phyloP scores from a whole-genome alignment of 2,797 vertebrate species.

The Sorex maritimensis region DNA sequence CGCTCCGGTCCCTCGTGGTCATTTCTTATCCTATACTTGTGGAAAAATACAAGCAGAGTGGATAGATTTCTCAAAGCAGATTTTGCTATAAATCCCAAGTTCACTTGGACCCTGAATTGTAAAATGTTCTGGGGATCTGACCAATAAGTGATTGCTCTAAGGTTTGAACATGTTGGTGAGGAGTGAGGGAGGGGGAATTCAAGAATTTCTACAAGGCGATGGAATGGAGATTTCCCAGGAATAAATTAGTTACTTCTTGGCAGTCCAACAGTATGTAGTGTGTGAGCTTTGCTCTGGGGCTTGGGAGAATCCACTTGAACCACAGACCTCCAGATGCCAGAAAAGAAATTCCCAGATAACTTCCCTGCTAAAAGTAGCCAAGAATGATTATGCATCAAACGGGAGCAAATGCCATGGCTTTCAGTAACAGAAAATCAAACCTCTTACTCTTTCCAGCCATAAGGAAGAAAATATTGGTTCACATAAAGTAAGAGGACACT shows the following conservation, averaged over 20 bases:
- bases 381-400: background rate
- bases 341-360: slow-evolving; percentile 60
- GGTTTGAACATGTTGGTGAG: background rate
- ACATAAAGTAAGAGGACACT: background rate
- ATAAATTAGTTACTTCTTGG: slow-evolving; percentile 71
- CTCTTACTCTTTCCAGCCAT: no score
- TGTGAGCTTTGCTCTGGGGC: slow-evolving; percentile 51
- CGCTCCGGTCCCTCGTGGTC: background rate
- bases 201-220: slow-evolving; percentile 72
- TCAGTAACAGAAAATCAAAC: background rate
- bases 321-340: slow-evolving; percentile 24
- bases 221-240: slow-evolving; percentile 72
- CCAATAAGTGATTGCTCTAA: slow-evolving; percentile 23
- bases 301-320: slow-evolving; percentile 61
- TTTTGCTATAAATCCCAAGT: background rate
- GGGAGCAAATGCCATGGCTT: slow-evolving; percentile 8
- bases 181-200: slow-evolving; percentile 30
- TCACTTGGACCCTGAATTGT: slow-evolving; percentile 38
- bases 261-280: slow-evolving; percentile 64
- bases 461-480: slow-evolving; percentile 37
- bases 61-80: slow-evolving; percentile 53
- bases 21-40: slow-evolving; percentile 34
- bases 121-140: slow-evolving; percentile 52
- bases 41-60: slow-evolving; percentile 3
- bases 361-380: slow-evolving; percentile 8